Evolutionary conservation across 2,797 vertebrate species (phyloP), one percentile per base, ranked within the genome.

Genomic region (Pogoniulus pusillus): DNA sequence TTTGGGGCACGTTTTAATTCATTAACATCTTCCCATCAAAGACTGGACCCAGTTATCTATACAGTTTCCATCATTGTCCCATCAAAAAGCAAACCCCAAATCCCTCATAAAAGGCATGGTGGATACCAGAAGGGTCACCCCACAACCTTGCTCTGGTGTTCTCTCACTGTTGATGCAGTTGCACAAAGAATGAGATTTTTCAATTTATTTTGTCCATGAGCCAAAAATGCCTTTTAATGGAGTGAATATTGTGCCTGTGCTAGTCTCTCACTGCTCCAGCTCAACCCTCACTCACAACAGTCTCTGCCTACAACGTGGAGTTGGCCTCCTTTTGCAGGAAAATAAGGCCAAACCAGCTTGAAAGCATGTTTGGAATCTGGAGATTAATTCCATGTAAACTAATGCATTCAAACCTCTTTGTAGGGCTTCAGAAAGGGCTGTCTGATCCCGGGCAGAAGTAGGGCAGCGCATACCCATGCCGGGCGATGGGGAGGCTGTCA

Each of bases 321-420:
- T 16, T 86, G 87, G 89, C 91, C 94, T 91, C 89, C 72, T 93
- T 94, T 85, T 18, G 90, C 92, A 51, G 64, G 58, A 87, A 93
- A 91, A 87, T 88, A 89, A 89, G 85, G 93, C 88, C 94, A 96
- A 90, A 91, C 63, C 77, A 90, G 79, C 91, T 91, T 89, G 87
- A 78, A 94, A 92, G 77, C 84, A 91, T 76, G 92, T 96, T 95
- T 92, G 94, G 93, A 96, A 95, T 95, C 93, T 78, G 83, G 93
- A 93, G 94, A 96, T 93, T 94, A 93, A 94, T 93, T 95, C 93
- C 91, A 77, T 86, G 90, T 92, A 96, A 96, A 93, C 89, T 94
- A 91, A 87, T 64, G 83, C 85, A 89, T 89, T 94, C 86, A 92
- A 58, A 75, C 83, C 51, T 59, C 66, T 94, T 87, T 85, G 94